Evolutionary conservation across 64 coral and sea anemone species (phyloP).

Genomic region (Hydrozoanthus tunicans): DNA sequence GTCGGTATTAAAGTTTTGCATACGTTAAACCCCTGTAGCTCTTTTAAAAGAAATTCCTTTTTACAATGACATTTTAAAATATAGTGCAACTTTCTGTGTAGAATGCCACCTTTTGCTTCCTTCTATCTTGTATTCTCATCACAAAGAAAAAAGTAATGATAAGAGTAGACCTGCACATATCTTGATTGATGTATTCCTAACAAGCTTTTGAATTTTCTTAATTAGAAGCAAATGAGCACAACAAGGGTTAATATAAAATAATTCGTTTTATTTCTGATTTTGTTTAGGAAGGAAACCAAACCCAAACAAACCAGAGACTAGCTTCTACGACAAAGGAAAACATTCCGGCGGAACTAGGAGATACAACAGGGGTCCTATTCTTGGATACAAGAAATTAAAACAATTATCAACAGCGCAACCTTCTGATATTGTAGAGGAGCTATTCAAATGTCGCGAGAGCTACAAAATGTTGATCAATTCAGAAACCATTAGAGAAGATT

Average conservation of each 20-base stretch:
- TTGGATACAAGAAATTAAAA: slow-evolving; percentile 65
- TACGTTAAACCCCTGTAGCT: no score
- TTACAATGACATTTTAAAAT: no score
- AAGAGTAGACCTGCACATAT: no score
- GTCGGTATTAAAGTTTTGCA: no score
- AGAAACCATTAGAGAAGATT: slow-evolving; percentile 72
- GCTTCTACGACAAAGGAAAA: background rate
- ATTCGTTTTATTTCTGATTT: background rate
- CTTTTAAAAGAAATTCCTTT: no score
- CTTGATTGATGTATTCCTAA: background rate
- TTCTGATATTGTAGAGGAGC: slow-evolving; percentile 48
- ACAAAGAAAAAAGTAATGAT: no score
- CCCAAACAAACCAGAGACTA: background rate
- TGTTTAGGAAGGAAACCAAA: slow-evolving; percentile 3
- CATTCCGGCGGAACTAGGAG: background rate
- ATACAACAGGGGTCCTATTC: slow-evolving; percentile 47
- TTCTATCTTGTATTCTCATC: no score
- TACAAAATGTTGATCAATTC: slow-evolving; percentile 62
- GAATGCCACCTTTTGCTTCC: no score
- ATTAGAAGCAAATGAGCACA: background rate
- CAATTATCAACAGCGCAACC: slow-evolving; percentile 39
- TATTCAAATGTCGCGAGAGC: slow-evolving; percentile 60
- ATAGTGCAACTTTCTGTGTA: no score
- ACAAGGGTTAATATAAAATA: background rate
- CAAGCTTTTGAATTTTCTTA: background rate